Conservation (phyloP, 2,113 vertebrate species). For the Vombatus ursinus region DNA sequence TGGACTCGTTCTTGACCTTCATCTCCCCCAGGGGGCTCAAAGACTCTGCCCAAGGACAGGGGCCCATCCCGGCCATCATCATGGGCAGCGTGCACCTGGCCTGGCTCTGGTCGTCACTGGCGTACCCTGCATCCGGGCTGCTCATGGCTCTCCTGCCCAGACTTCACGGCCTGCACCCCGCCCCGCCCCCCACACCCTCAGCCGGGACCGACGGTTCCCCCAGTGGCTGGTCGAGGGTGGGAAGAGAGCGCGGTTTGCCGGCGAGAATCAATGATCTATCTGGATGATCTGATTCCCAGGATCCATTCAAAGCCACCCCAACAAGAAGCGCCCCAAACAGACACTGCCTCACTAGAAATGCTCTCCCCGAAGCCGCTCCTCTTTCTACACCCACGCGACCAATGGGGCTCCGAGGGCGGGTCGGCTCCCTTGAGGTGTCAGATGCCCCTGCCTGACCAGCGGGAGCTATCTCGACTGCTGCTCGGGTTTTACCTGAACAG, state of each 20-base stretch:
- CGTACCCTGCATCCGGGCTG: constrained; percentile 90
- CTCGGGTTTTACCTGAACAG: neutral
- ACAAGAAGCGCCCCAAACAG: rapidly evolving
- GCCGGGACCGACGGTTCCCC: constrained; percentile 17
- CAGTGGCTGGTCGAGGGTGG: rapidly evolving
- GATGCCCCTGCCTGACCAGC: rapidly evolving
- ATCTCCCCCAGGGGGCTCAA: constrained; percentile 87
- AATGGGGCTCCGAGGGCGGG: neutral
- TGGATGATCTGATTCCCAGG: rapidly evolving
- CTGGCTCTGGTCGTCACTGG: constrained; percentile 88
- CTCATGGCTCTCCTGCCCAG: constrained; percentile 82
- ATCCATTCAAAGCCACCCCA: neutral
- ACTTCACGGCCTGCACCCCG: neutral
- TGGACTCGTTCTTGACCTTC: constrained; percentile 80
- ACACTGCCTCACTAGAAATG: neutral
- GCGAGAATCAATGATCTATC: constrained; percentile 28
- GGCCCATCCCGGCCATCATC: constrained; percentile 86
- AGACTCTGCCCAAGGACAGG: constrained; percentile 83
- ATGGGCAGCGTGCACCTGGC: constrained; percentile 83
- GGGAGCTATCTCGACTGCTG: neutral
- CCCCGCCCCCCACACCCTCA: neutral
- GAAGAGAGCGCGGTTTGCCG: rapidly evolving
- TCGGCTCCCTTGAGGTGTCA: neutral
- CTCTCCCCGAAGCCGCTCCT: rapidly evolving
- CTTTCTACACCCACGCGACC: neutral